Evolutionary conservation across 2,113 vertebrate species (phyloP).

Genomic region (Capricornis sumatraensis): DNA sequence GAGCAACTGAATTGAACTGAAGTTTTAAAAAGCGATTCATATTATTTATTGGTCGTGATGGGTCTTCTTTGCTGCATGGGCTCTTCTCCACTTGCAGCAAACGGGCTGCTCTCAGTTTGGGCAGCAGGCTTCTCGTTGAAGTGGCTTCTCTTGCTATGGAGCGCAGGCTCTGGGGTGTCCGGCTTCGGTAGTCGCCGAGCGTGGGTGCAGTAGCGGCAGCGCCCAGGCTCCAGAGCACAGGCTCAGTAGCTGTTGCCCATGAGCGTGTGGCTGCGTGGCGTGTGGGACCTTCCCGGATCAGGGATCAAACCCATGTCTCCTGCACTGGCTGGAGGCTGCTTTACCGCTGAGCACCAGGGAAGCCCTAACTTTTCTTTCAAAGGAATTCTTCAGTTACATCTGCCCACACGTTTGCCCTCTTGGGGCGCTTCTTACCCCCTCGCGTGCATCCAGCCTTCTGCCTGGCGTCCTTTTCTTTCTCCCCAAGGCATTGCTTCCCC

Average conservation of each 20-base stretch:
- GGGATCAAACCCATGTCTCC: not conserved
- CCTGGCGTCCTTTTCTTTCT: not conserved
- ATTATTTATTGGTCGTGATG: not conserved
- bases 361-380: not conserved
- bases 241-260: accelerated
- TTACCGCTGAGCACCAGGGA: not conserved
- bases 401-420: not conserved
- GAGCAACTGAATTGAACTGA: not conserved
- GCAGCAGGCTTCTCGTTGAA: accelerated
- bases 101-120: not conserved
- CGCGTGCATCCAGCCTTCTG: accelerated
- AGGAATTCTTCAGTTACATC: not conserved
- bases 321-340: not conserved
- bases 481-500: not conserved
- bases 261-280: not conserved
- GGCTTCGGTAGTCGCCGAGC: accelerated
- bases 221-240: not conserved
- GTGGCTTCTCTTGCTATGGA: not conserved
- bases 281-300: not conserved
- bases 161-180: not conserved
- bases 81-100: accelerated
- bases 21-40: not conserved
- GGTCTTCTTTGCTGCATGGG: not conserved
- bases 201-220: not conserved
- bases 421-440: not conserved